These are phyloP conservation scores for Oriolus oriolus DNA, from an alignment of 2,113 vertebrate species.

Conservation along the genomic window DNA sequence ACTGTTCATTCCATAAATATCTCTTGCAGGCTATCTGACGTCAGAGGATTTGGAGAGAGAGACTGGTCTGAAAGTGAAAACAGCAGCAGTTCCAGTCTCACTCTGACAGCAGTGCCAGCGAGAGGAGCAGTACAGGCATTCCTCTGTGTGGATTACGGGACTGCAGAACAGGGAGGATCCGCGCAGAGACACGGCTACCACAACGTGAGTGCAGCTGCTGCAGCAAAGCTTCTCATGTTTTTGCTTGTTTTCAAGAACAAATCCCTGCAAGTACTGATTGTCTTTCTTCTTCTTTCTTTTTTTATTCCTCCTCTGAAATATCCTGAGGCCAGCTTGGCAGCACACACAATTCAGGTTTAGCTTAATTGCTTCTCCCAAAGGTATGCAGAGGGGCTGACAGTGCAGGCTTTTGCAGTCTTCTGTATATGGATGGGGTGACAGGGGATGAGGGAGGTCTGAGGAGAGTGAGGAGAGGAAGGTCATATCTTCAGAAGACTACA, in stretches of 20 bases:
- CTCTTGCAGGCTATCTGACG: slow-evolving; percentile 68
- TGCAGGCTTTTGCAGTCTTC: neutral
- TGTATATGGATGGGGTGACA: neutral
- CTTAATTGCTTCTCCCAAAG: slow-evolving; percentile 9
- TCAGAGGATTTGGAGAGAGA: slow-evolving; percentile 63
- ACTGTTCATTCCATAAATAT: slow-evolving; percentile 70
- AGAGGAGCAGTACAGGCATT: neutral
- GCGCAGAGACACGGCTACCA: neutral
- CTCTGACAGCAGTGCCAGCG: neutral
- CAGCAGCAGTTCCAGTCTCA: slow-evolving; percentile 42
- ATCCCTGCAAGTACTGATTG: neutral
- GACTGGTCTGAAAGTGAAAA: slow-evolving; percentile 65
- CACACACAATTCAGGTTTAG: neutral
- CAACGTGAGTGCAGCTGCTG: slow-evolving; percentile 57
- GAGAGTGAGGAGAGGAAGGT: neutral
- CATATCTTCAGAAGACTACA: slow-evolving; percentile 9
- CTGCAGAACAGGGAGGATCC: slow-evolving; percentile 19
- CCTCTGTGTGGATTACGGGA: slow-evolving; percentile 43
- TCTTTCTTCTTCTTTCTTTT: neutral
- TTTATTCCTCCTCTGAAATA: neutral
- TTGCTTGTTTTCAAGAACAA: neutral
- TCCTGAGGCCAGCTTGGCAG: neutral
- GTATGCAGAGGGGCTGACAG: neutral
- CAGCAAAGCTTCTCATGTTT: neutral
- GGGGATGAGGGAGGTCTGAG: neutral